Percentiles rank a stretch among this genome's conserved stretches.
phyloP scores from a whole-genome alignment of 1,140 invertebrate genomes.

The Gonioctena quinquepunctata region DNA sequence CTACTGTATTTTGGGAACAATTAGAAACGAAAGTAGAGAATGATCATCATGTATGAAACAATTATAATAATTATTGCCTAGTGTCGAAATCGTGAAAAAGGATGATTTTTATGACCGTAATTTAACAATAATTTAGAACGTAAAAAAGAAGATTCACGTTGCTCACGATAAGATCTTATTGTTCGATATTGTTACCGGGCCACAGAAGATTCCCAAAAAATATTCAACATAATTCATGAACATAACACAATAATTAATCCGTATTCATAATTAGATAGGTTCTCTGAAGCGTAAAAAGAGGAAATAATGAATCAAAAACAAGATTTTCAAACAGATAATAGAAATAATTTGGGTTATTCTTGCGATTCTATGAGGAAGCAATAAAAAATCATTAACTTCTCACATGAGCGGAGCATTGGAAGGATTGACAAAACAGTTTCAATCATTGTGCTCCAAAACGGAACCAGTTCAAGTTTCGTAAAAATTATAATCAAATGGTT shows the following conservation, averaged over 20 bases:
- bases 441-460: background rate
- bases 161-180: constrained; percentile 13
- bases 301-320: constrained; percentile 32
- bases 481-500: constrained; percentile 16
- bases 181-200: constrained; percentile 9
- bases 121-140: constrained; percentile 13
- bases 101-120: constrained; percentile 9
- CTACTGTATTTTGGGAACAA: background rate
- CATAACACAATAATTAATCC: constrained; percentile 9
- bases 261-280: constrained; percentile 13
- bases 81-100: background rate
- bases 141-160: constrained; percentile 8
- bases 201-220: constrained; percentile 7
- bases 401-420: background rate
- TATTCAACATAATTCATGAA: constrained; percentile 11
- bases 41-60: background rate
- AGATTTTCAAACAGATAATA: constrained; percentile 15
- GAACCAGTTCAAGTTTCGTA: constrained; percentile 19
- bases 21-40: background rate
- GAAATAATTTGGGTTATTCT: constrained; percentile 1
- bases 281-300: constrained; percentile 28
- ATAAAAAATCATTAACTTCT: background rate
- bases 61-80: background rate
- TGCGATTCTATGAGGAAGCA: constrained; percentile 1
- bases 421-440: background rate